These are phyloP conservation scores for Alcis repandata DNA, from an alignment of 2,888 invertebrate species.

Conservation along the genomic window DNA sequence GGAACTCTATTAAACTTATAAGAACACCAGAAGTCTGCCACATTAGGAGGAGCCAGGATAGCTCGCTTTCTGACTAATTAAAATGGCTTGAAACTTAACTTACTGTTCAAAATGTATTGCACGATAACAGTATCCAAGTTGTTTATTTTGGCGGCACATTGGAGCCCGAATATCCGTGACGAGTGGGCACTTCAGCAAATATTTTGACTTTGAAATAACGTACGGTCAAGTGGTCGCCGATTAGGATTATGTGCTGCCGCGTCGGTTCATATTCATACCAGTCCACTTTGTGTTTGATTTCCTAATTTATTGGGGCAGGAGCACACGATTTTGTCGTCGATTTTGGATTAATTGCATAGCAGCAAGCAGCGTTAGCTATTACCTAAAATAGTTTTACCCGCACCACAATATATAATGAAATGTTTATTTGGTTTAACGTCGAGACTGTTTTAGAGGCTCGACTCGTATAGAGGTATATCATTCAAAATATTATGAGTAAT, in stretches of 20 bases:
- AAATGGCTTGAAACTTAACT: neutral
- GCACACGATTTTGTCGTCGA: slow-evolving; percentile 27
- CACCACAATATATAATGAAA: too few relatives aligned
- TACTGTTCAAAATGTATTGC: slow-evolving; percentile 8
- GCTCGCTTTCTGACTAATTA: neutral
- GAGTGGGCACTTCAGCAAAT: slow-evolving; percentile 45
- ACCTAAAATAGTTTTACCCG: too few relatives aligned
- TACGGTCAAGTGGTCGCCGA: slow-evolving; percentile 42
- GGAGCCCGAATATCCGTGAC: slow-evolving; percentile 59
- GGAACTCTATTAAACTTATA: too few relatives aligned
- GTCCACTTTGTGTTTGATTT: slow-evolving; percentile 29
- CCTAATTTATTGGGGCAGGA: slow-evolving; percentile 19
- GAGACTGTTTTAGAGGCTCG: too few relatives aligned
- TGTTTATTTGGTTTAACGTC: too few relatives aligned
- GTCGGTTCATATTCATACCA: slow-evolving; percentile 19
- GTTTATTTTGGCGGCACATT: slow-evolving; percentile 66
- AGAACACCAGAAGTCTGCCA: too few relatives aligned
- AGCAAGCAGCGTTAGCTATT: too few relatives aligned
- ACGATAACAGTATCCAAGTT: slow-evolving; percentile 54
- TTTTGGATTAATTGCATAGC: slow-evolving; percentile 12
- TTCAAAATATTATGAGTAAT: too few relatives aligned
- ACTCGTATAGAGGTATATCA: too few relatives aligned
- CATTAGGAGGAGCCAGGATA: neutral
- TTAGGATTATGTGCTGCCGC: slow-evolving; percentile 20
- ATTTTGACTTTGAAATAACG: slow-evolving; percentile 46